Evolutionary conservation across 2,797 vertebrate species (phyloP).

Genomic region (Tapirus indicus): DNA sequence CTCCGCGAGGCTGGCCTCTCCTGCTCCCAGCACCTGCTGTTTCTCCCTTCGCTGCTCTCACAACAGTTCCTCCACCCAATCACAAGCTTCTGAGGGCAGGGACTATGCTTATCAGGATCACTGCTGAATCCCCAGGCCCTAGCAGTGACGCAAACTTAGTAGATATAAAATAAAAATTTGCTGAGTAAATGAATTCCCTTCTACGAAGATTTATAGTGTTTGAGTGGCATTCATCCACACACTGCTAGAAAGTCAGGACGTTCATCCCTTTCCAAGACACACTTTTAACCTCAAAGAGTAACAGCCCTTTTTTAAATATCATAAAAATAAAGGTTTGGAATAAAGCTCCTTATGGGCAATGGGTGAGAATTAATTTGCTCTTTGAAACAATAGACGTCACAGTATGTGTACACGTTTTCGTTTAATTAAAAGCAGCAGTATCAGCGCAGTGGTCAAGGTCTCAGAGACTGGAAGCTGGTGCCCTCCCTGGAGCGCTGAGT

Average conservation of each 20-base stretch:
- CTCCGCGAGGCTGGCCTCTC: neutral
- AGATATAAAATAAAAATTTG: neutral
- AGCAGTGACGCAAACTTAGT: neutral
- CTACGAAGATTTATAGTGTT: neutral
- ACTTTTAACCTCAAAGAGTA: slow-evolving; percentile 8
- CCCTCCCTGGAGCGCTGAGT: neutral
- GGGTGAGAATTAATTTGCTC: neutral
- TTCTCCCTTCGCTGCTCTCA: neutral
- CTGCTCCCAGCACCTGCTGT: neutral
- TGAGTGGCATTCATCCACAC: neutral
- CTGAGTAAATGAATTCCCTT: neutral
- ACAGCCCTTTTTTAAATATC: neutral
- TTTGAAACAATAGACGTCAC: neutral
- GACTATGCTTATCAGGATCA: neutral
- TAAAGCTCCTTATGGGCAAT: neutral
- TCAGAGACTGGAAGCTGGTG: neutral
- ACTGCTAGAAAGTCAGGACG: neutral
- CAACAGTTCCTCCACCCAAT: too few relatives aligned
- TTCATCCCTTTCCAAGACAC: slow-evolving; percentile 5
- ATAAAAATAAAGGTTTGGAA: neutral
- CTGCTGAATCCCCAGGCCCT: neutral
- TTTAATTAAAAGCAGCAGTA: neutral
- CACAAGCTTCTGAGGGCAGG: neutral
- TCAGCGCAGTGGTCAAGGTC: neutral
- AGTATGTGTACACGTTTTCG: neutral